phyloP scores from a whole-genome alignment of 2,797 vertebrate genomes.

The Notoglanidium macrostoma region DNA sequence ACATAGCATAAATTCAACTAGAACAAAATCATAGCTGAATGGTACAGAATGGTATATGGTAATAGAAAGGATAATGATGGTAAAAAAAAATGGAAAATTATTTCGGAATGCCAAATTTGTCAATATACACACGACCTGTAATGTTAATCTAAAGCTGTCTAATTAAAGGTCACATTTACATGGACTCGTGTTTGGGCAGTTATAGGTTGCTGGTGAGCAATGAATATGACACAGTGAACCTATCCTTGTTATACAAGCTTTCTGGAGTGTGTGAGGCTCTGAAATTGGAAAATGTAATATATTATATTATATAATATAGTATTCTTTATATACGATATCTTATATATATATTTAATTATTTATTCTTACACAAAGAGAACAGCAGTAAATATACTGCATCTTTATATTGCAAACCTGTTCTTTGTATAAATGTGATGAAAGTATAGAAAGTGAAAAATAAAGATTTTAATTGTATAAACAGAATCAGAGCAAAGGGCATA shows the following conservation, averaged over 20 bases:
- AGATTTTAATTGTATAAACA: slow-evolving; percentile 29
- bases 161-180: slow-evolving; percentile 45
- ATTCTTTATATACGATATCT: not conserved
- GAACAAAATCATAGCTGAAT: not conserved
- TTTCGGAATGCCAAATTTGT: slow-evolving; percentile 21
- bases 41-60: not conserved
- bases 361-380: no score
- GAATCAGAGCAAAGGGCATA: slow-evolving; percentile 47
- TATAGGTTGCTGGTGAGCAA: slow-evolving; percentile 22
- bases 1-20: not conserved
- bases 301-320: not conserved
- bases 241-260: slow-evolving; percentile 13
- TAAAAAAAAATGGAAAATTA: not conserved
- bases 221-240: slow-evolving; percentile 15
- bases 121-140: slow-evolving; percentile 6
- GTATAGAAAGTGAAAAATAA: not conserved
- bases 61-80: not conserved
- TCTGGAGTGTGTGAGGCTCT: slow-evolving; percentile 19
- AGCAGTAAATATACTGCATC: not conserved
- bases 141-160: slow-evolving; percentile 35
- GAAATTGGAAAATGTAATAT: not conserved
- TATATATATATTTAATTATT: not conserved
- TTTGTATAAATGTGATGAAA: not conserved
- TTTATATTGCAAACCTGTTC: not conserved
- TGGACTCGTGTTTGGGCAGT: slow-evolving; percentile 13